phyloP scores from a whole-genome alignment of 2,888 invertebrate genomes.

The Calliscelio sp. region DNA sequence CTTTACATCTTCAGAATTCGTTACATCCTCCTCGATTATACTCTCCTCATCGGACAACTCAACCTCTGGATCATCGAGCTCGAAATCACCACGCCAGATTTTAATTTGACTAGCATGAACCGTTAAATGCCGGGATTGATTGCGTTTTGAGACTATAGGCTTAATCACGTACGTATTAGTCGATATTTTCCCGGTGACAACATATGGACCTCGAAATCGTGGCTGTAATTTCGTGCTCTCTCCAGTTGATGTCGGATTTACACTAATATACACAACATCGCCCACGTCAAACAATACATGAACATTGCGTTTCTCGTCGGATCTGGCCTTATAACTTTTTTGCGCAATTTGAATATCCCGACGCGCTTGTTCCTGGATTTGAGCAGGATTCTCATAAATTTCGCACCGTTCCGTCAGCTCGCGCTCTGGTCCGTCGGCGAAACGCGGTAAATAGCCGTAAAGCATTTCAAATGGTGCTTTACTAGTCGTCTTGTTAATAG shows the following conservation, averaged over 20 bases:
- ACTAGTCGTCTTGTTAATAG: conserved; percentile 39
- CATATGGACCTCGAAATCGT: conserved; percentile 47
- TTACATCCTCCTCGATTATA: no score
- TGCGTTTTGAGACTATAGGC: neutral
- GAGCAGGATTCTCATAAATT: neutral
- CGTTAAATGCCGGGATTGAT: neutral
- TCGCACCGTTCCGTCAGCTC: conserved; percentile 31
- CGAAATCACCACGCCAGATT: conserved; percentile 29
- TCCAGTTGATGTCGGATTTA: conserved; percentile 46
- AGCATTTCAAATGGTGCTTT: conserved; percentile 12
- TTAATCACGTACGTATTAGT: conserved; percentile 10
- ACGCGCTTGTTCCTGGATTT: neutral
- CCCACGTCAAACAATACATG: conserved; percentile 15
- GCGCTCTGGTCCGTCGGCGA: conserved; percentile 13
- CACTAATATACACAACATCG: conserved; percentile 38
- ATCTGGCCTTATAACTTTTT: conserved; percentile 42
- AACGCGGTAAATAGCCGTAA: conserved; percentile 40
- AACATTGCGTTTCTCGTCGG: conserved; percentile 27
- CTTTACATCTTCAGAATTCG: no score
- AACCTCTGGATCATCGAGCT: neutral
- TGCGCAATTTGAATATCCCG: neutral
- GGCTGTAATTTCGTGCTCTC: conserved; percentile 57
- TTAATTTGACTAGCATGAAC: conserved; percentile 18
- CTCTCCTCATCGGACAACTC: no score
- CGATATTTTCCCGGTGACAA: neutral